Evolutionary conservation across 2,113 vertebrate species (phyloP).

Genomic region (Lampris incognitus): DNA sequence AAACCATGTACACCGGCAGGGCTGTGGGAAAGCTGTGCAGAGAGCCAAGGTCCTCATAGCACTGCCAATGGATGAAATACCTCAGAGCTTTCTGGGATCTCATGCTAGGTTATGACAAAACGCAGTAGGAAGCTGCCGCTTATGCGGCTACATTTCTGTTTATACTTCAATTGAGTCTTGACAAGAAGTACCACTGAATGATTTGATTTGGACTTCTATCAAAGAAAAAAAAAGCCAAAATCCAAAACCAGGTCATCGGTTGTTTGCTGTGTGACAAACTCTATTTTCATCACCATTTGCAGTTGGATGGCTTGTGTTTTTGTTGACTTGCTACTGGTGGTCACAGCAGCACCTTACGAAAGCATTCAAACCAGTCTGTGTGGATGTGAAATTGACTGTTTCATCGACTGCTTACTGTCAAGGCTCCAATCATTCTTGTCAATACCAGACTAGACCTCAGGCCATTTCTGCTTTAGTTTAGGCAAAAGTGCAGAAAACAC

Average conservation of each 20-base stretch:
- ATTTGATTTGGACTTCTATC: too few species aligned
- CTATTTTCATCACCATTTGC: background rate
- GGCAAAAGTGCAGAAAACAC: too few species aligned
- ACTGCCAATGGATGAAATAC: slow-evolving; percentile 26
- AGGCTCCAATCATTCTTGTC: too few species aligned
- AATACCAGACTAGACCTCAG: too few species aligned
- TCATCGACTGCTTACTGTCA: too few species aligned
- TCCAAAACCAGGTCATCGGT: background rate
- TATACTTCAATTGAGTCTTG: too few species aligned
- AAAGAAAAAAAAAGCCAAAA: background rate
- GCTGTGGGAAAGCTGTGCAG: slow-evolving; percentile 38
- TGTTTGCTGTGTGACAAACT: background rate
- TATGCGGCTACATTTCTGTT: background rate
- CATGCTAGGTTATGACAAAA: background rate
- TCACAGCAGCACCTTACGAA: background rate
- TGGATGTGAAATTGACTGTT: background rate
- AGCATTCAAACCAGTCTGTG: background rate
- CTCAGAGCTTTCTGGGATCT: slow-evolving; percentile 13
- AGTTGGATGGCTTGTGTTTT: too few species aligned
- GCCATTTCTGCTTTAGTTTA: too few species aligned
- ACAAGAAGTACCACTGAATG: too few species aligned
- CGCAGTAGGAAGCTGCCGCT: background rate
- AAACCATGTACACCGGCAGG: slow-evolving; percentile 17
- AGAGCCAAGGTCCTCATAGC: slow-evolving; percentile 19
- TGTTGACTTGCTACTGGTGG: background rate